phyloP scores from a whole-genome alignment of 35 echinoderm and acorn worm genomes.

The Strongylocentrotus purpuratus region DNA sequence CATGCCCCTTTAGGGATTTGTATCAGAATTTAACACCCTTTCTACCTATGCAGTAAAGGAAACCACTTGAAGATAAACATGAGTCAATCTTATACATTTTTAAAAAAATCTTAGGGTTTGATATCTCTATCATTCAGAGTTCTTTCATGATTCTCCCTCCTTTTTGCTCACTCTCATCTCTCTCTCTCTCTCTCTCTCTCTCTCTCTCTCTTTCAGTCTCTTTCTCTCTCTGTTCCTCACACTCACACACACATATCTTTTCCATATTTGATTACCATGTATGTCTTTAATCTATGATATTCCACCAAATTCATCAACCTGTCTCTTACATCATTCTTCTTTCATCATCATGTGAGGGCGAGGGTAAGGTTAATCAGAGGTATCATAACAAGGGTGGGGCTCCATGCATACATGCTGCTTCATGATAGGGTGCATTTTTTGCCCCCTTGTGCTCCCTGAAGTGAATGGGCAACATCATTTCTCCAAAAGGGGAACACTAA shows the following conservation, averaged over 20 bases:
- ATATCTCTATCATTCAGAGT: no score
- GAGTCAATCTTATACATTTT: no score
- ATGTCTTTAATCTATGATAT: no score
- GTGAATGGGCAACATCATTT: not conserved
- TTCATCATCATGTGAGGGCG: not conserved
- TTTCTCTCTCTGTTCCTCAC: no score
- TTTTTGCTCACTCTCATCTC: not conserved
- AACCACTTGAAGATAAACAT: not conserved
- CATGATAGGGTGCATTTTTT: not conserved
- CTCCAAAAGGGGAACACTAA: not conserved
- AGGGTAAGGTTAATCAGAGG: not conserved
- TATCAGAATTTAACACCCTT: not conserved
- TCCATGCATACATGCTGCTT: not conserved
- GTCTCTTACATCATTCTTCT: not conserved
- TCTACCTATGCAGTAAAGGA: not conserved
- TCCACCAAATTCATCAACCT: not conserved
- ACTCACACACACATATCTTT: no score
- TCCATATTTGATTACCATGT: no score
- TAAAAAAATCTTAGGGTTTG: no score
- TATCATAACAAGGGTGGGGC: not conserved
- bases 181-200: no score
- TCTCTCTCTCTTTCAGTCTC: no score
- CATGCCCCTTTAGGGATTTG: not conserved
- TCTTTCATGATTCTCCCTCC: not conserved
- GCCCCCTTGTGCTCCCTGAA: not conserved